Conservation (phyloP, 1,140 invertebrate genomes). For the Alviniconcha marisindica region DNA sequence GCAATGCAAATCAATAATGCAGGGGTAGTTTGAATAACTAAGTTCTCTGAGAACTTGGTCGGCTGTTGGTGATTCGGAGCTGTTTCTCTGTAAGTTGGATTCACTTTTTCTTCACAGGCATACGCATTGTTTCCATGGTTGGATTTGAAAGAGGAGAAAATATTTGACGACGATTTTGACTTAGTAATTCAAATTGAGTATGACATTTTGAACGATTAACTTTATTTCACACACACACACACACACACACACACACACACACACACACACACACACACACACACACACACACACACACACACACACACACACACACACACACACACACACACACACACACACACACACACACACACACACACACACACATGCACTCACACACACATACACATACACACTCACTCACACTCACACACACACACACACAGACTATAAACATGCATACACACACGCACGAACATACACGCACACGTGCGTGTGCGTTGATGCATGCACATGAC, state of each 20-base stretch:
- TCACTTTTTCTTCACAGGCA: too few relatives aligned
- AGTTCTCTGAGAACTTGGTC: too few relatives aligned
- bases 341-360: conserved; percentile 16
- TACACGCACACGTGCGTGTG: not conserved
- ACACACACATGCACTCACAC: not conserved
- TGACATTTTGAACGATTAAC: not conserved
- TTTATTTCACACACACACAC: not conserved
- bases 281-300: conserved; percentile 2
- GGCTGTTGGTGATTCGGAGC: too few relatives aligned
- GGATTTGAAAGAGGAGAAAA: too few relatives aligned
- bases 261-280: conserved; percentile 7
- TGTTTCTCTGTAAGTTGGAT: too few relatives aligned
- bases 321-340: conserved; percentile 14
- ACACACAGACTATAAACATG: not conserved
- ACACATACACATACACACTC: conserved; percentile 12
- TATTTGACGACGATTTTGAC: not conserved
- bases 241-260: not conserved
- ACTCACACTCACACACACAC: conserved; percentile 9
- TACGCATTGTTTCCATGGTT: too few relatives aligned
- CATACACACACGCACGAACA: not conserved
- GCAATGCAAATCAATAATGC: too few relatives aligned
- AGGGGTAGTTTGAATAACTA: too few relatives aligned
- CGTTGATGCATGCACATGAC: not conserved
- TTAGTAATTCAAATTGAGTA: not conserved
- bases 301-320: not conserved